These are phyloP conservation scores for Antheraea mylitta DNA, from an alignment of 1,140 invertebrate species.

Conservation along the genomic window DNA sequence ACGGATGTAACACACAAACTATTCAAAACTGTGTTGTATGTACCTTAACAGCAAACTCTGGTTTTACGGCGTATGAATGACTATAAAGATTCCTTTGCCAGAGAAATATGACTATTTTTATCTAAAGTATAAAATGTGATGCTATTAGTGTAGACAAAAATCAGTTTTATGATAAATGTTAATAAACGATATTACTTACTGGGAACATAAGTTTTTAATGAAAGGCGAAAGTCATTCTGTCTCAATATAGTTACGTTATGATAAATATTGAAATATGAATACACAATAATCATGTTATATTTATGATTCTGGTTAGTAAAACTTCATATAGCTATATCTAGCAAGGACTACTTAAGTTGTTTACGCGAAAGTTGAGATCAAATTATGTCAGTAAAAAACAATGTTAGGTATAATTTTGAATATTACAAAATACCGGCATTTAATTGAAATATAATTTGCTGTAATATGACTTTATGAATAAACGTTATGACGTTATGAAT, in stretches of 20 bases:
- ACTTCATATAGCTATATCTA: too few species aligned
- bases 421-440: too few species aligned
- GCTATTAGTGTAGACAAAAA: not conserved
- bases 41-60: constrained; percentile 69
- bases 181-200: not conserved
- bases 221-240: not conserved
- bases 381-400: too few species aligned
- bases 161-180: not conserved
- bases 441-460: too few species aligned
- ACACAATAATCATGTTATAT: too few species aligned
- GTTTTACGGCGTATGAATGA: constrained; percentile 55
- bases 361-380: too few species aligned
- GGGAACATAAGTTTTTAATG: not conserved
- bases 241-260: not conserved
- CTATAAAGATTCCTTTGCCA: constrained; percentile 48
- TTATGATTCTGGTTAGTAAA: too few species aligned
- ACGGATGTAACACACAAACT: constrained; percentile 74
- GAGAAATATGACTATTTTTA: constrained; percentile 45
- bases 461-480: too few species aligned
- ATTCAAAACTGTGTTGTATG: constrained; percentile 60
- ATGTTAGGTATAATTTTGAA: too few species aligned
- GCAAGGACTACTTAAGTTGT: too few species aligned
- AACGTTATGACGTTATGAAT: too few species aligned
- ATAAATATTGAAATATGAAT: not conserved
- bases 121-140: constrained; percentile 26